Base-by-base conservation (phyloP, 2,888 invertebrate genomes). In the Tholera decimalis region DNA sequence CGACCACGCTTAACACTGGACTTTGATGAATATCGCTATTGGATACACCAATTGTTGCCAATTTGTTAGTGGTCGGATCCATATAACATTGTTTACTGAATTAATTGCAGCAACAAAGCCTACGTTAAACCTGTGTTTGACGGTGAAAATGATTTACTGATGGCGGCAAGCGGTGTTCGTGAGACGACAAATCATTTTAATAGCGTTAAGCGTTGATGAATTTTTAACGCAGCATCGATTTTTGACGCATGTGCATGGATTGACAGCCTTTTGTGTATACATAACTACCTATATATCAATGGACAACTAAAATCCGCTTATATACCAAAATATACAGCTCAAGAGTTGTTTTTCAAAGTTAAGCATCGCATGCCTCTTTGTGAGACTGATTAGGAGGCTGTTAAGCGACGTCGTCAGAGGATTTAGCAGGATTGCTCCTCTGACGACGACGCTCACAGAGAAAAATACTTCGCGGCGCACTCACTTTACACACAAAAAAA, bases 1-100 rank as follows among this genome's bases (percentile, higher is more conserved):
- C 47, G 67, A 77, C 62, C 68, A 62, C 72, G 69, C 73, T 82
- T 79, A 82, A 67, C 65, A 49, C 66, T 62, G 66, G 82, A 83
- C 82, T 82, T 84, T 85, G 85, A 88, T 83, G 77, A 75, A 88
- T 88, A 73, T 64, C 58, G 62, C 83, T 76, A 83, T 83, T 78
- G 80, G 77, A 82, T 72, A 74, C 73, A 82, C 73, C 84, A 87
- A 88, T 87, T 85, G 88, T 85, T 80, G 46, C 79, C 88, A 83
- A 90, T 90, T 89, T 89, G 85, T 89, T 87, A 87, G 85, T 76
- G 88, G 84, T 80, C 69, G 70, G 74, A 79, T 81, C 83, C 78
- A 83, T 83, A 86, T 85, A 82, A 85, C 85, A 83, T 87, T 83
- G 86, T 83, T 85, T 84, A 84, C 81, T 75, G 73, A 86, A 88